Base-by-base conservation (phyloP, 2,113 vertebrate genomes). In the Zapus hudsonius region DNA sequence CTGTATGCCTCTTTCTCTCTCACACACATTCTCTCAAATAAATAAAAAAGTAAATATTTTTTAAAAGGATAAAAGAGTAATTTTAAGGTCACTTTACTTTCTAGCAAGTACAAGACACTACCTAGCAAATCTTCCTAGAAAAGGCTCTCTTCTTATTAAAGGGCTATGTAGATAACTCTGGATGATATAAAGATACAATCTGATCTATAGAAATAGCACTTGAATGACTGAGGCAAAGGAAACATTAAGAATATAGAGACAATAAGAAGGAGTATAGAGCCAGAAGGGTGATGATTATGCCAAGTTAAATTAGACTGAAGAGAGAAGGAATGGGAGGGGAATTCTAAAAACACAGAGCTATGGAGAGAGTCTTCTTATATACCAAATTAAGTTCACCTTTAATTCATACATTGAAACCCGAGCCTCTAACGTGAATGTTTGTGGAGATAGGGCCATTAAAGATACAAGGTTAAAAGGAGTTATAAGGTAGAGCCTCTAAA, bases 331-430 rank as follows among this genome's bases (percentile, higher is more conserved):
- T 52, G 4, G 47, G 7, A 94, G 23, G 3, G 3, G 11, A 70
- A 86, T 55, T 20, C 4, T 89, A n/a, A 94, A n/a, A 94, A 81
- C 3, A 87, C 52, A 84, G 55, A 84, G 73, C 74, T 13, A 90
- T 47, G 47, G 47, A 75, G 27, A 86, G 13, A 82, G 42, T 76
- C 87, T 3, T 92, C 29, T 59, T 84, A 75, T 73, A 7, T 33
- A 87, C 7, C 36, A 10, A 92, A 78, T 33, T 57, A 20, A 84
- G 6, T 61, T 55, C 63, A 12, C 8, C n/a, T 12, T 1, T 44
- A 88, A 82, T 92, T 92, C 52, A 16, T 44, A 90, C 72, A n/a
- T 67, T 92, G n/a, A 95, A 76, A 1, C 38, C n/a, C 5, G 83
- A 67, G 47, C 4, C 19, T 25, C 40, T 52, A 92, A 15, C 22